phyloP scores from a whole-genome alignment of 2,113 vertebrate genomes.

The Grantiella picta region DNA sequence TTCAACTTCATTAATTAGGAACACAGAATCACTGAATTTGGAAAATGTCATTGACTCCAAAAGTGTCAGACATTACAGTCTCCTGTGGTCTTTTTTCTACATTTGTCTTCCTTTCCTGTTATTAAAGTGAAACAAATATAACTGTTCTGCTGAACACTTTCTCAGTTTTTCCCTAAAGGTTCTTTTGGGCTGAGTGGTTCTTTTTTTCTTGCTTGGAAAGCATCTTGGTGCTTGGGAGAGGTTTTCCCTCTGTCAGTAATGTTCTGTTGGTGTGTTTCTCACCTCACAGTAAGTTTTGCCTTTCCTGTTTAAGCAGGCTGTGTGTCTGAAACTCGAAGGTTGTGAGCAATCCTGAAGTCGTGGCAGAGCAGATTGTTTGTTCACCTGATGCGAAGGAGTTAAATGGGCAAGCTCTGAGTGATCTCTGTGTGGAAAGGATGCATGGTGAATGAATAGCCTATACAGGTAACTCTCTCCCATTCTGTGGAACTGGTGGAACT shows the following conservation, averaged over 20 bases:
- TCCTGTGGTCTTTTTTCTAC: neutral
- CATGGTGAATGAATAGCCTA: neutral
- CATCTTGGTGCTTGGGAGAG: neutral
- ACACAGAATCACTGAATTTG: neutral
- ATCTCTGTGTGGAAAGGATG: neutral
- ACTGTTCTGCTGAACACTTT: neutral
- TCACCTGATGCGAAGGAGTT: neutral
- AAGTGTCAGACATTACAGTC: rapidly evolving
- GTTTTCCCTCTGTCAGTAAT: neutral
- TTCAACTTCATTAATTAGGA: neutral
- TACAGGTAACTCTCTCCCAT: neutral
- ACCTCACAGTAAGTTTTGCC: neutral
- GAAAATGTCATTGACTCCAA: neutral
- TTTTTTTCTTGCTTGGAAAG: neutral
- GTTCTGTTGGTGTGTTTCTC: neutral
- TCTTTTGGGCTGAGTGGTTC: neutral
- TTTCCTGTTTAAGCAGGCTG: neutral
- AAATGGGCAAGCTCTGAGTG: neutral
- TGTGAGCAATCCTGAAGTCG: neutral
- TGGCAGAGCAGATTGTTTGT: neutral
- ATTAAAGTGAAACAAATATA: neutral
- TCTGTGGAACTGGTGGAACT: neutral
- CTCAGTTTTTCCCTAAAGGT: neutral
- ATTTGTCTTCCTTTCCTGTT: neutral
- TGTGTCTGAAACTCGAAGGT: neutral